Evolutionary conservation across 2,888 invertebrate genomes (phyloP).

Genomic region (Lingula anatina): DNA sequence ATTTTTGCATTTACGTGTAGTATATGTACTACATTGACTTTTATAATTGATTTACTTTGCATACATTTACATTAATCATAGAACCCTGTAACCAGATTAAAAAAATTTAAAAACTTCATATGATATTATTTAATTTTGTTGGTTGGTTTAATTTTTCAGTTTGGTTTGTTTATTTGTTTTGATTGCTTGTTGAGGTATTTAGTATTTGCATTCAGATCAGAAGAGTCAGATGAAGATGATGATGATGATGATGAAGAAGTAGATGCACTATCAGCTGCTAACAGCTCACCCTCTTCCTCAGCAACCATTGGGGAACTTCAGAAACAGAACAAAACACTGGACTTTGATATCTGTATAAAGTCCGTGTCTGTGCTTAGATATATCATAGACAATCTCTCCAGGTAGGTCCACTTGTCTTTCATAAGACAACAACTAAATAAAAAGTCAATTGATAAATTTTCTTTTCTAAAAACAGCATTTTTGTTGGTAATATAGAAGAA

Average conservation of each 20-base stretch:
- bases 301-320: slow-evolving; percentile 50
- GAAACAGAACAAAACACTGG: slow-evolving; percentile 54
- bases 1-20: not conserved
- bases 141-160: not conserved
- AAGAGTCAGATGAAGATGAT: slow-evolving; percentile 1
- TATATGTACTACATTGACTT: too few relatives aligned
- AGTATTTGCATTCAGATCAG: not conserved
- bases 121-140: not conserved
- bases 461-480: too few relatives aligned
- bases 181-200: too few relatives aligned
- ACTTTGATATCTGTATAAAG: slow-evolving; percentile 75
- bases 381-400: slow-evolving; percentile 60
- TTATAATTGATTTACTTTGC: too few relatives aligned
- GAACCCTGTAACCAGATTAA: not conserved
- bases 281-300: slow-evolving; percentile 6
- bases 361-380: slow-evolving; percentile 76
- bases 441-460: too few relatives aligned
- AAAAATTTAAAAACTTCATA: not conserved
- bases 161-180: not conserved
- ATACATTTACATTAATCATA: not conserved
- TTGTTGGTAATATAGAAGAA: too few relatives aligned
- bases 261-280: slow-evolving; percentile 3
- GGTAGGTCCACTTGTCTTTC: slow-evolving; percentile 36
- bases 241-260: slow-evolving; percentile 4
- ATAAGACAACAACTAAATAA: too few relatives aligned